Conservation (phyloP, 1,140 invertebrate species). For the Leguminivora glycinivorella region DNA sequence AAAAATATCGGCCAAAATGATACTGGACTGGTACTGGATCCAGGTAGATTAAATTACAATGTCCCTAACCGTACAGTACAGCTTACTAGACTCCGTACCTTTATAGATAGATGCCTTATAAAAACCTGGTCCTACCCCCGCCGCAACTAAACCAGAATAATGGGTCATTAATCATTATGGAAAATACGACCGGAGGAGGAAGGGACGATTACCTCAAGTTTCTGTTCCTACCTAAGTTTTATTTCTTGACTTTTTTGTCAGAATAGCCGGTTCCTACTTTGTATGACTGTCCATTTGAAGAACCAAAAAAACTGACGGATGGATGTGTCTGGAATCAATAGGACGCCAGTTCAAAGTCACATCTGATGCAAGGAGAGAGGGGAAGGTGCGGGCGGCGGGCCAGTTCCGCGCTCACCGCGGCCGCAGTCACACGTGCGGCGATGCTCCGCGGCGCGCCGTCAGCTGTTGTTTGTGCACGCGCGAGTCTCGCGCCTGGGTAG, state of each 20-base stretch:
- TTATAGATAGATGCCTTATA: no score
- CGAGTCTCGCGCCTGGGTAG: constrained; percentile 61
- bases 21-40: no score
- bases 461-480: constrained; percentile 40
- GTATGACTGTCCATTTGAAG: not conserved
- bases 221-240: not conserved
- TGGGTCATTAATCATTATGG: no score
- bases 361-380: constrained; percentile 33
- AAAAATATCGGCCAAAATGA: no score
- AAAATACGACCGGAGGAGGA: no score
- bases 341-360: constrained; percentile 52
- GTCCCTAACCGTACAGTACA: no score
- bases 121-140: no score
- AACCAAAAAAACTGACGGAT: not conserved
- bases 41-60: no score
- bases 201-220: no score
- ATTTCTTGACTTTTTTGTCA: not conserved
- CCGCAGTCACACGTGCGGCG: constrained; percentile 49
- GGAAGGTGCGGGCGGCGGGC: constrained; percentile 48
- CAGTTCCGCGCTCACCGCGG: constrained; percentile 64
- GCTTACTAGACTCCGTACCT: no score
- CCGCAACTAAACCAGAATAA: no score
- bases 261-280: not conserved
- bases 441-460: constrained; percentile 61
- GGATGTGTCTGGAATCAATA: constrained; percentile 40